Percentiles rank a stretch among this genome's conserved stretches.
Evolutionary conservation across 2,797 vertebrate species (phyloP).

Genomic region (Tenualosa thibaudeaui): DNA sequence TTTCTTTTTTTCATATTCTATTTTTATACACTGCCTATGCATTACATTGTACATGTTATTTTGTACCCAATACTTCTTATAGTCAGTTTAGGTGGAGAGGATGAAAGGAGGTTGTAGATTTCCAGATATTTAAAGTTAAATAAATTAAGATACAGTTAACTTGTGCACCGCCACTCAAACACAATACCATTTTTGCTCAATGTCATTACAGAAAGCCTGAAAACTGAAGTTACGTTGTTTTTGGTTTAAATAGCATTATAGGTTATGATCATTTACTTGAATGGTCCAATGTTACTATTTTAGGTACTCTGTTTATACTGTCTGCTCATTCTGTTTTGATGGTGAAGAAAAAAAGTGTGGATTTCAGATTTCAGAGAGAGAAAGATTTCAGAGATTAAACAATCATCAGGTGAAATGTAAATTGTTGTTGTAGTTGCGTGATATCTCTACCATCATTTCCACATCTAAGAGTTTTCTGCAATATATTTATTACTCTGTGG

Average conservation of each 20-base stretch:
- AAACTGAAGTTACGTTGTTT: not conserved
- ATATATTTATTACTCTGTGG: not conserved
- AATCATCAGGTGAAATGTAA: not conserved
- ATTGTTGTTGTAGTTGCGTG: not conserved
- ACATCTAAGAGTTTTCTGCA: not conserved
- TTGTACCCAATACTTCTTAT: not conserved
- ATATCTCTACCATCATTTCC: not conserved
- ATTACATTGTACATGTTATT: no score
- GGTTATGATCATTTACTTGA: not conserved
- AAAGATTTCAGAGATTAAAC: not conserved
- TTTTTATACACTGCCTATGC: not conserved
- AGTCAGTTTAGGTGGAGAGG: not conserved
- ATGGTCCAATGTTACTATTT: slow-evolving; percentile 3
- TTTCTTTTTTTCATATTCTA: not conserved
- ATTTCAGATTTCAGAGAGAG: not conserved
- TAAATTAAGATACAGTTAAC: not conserved
- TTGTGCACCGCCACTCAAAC: not conserved
- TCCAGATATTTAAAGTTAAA: not conserved
- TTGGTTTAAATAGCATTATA: no score
- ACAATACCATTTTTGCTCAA: not conserved
- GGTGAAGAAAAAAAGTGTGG: not conserved
- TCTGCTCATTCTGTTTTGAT: not conserved
- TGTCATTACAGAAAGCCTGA: not conserved
- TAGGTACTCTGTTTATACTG: not conserved
- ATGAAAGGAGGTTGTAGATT: no score